Base-by-base conservation (phyloP, 2,888 invertebrate genomes). In the Sarcophaga rosellei region DNA sequence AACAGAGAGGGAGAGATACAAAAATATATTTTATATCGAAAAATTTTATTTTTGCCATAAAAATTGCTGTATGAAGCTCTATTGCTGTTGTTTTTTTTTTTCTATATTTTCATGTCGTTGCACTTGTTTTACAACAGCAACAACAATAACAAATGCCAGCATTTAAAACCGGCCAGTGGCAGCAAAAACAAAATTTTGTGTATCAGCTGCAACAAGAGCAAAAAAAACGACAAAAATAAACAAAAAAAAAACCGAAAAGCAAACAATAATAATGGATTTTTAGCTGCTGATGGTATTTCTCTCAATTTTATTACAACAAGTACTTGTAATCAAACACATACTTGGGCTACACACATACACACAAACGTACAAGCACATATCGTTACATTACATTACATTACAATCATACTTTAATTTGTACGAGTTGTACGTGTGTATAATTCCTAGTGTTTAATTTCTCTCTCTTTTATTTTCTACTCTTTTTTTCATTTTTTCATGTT, bases 181-280 rank as follows among this genome's bases (percentile, higher is more conserved):
- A 35, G 8, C 35, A 35, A 35, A 35, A 35, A 35, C 35, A 35
- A 35, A 35, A 3, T 8, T 35, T 35, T 35, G 8, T 10, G 35
- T 35, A 35, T 35, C 35, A 35, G 35, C 35, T 35, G 35, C 35
- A 63, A 45, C 68, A 53, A 35, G 20, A 45, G n/a, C 11, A 4
- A 53, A 21, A 21, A 21, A 23, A 68, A 25, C 61, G 70, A 73
- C 35, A 76, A 45, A 75, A 35, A 35, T 35, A 35, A 35, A 35
- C 35, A 35, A 35, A 65, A 70, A 35, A 35, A 65, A 70, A 21
- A 66, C 72, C 66, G 70, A 76, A 85, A n/a, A 81, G 70, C 72
- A 79, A 82, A 82, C 66, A 82, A 68, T 75, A 79, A 75, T 79
- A 85, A 79, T 85, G 78, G 74, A 47, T n/a, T 78, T 81, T 81